Evolutionary conservation across 2,888 invertebrate species (phyloP).

Genomic region (Stenoptilia bipunctidactyla): DNA sequence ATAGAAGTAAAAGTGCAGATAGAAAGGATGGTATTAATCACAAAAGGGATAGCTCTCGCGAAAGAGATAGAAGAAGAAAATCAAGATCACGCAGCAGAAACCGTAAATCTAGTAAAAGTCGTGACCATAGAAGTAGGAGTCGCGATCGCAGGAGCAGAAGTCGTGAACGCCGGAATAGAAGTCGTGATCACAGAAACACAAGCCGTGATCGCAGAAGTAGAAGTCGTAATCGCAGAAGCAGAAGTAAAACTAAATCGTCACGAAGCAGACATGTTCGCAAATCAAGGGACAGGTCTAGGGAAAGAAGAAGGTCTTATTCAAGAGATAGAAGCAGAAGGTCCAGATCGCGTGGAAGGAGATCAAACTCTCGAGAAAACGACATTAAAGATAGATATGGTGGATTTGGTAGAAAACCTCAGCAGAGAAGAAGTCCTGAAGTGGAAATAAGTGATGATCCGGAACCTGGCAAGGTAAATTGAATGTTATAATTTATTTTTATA

Average conservation of each 20-base stretch:
- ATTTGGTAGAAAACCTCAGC: constrained; percentile 35
- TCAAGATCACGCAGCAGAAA: constrained; percentile 18
- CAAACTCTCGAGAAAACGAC: constrained; percentile 27
- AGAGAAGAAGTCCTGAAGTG: constrained; percentile 59
- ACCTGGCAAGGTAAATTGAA: constrained; percentile 73
- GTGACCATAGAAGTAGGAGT: constrained; percentile 26
- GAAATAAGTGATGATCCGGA: constrained; percentile 81
- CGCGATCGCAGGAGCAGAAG: constrained; percentile 19
- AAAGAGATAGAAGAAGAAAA: background rate
- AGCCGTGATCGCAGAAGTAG: constrained; percentile 18
- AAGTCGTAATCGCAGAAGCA: constrained; percentile 22
- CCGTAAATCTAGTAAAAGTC: constrained; percentile 25
- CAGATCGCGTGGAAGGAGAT: constrained; percentile 28
- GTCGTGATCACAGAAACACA: constrained; percentile 29
- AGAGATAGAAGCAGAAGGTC: constrained; percentile 18
- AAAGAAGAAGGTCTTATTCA: constrained; percentile 20
- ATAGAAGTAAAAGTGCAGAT: constrained; percentile 19
- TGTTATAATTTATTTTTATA: background rate
- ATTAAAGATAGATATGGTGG: constrained; percentile 33
- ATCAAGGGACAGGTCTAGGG: constrained; percentile 16
- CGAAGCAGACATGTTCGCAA: constrained; percentile 20
- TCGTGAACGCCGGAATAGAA: constrained; percentile 26
- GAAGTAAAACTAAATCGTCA: constrained; percentile 25
- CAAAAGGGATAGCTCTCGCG: constrained; percentile 27
- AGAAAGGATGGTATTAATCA: constrained; percentile 21